Evolutionary conservation across 2,113 vertebrate species (phyloP), one percentile per base, ranked within the genome.

Genomic region (Poeciliopsis occidentalis): DNA sequence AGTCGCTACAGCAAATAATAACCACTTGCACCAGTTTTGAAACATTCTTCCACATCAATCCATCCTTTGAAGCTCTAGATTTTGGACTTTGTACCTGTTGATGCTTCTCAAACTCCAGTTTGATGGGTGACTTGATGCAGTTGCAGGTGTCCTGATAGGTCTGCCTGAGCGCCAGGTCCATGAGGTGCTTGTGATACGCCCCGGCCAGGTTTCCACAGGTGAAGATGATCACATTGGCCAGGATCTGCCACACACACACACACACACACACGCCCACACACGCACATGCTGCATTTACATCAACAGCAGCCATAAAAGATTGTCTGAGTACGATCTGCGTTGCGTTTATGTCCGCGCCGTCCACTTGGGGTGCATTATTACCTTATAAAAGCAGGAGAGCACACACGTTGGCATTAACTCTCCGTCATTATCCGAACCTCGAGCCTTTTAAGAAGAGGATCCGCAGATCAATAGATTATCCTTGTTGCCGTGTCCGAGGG

Each of bases 71-170:
- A 54, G 2, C 34, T 1, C 66, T 15, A n/a, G 8, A 37, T 62
- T 12, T 69, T 15, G 19, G 22, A 37, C 5, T 12, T 15, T 64
- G 81, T 95, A 99, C 98, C 97, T 99, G 98, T 75, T 99, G 98
- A 44, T 97, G 97, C 80, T 99, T 99, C 89, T 99, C 97, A 89
- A 98, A 99, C 77, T 99, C 98, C 24, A 99, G 76, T 82, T 99
- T 99, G 91, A 99, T 99, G 7, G 97, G 96, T 1, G 98, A 99
- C 86, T 98, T 98, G 92, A 99, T 98, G 92, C 97, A 99, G 86
- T 98, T 99, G 91, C 97, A 99, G 0, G 97, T 99, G 92, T 99
- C 98, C 70, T 97, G 97, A 67, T 99, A 99, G 0, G 98, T 99
- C 82, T 99, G 98, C 86, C 96, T 97, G 44, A 99, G 94, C 0